phyloP scores from a whole-genome alignment of 2,113 vertebrate species.

The Odobenus rosmarus region DNA sequence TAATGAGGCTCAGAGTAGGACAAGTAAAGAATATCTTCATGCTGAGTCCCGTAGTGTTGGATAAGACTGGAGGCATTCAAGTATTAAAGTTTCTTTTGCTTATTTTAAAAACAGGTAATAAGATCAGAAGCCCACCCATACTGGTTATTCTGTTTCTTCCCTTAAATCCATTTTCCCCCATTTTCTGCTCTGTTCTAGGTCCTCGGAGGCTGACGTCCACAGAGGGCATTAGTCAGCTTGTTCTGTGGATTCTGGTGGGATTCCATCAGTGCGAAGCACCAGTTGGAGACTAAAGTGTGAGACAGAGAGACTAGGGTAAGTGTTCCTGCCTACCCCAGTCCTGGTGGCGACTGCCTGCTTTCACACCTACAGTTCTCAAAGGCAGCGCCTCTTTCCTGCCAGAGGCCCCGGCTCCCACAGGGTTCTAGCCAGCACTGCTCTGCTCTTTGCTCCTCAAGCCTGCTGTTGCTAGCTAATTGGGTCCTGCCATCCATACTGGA shows the following conservation, averaged over 20 bases:
- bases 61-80: background rate
- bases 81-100: background rate
- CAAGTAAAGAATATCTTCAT: background rate
- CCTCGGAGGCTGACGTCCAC: no score
- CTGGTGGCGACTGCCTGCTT: background rate
- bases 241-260: background rate
- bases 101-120: background rate
- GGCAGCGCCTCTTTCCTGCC: background rate
- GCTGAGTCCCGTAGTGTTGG: background rate
- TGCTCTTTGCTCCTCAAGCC: background rate
- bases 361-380: background rate
- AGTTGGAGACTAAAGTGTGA: background rate
- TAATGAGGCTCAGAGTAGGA: background rate
- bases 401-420: no score
- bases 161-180: background rate
- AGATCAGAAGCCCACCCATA: background rate
- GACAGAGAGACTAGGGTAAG: background rate
- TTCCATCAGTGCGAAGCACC: background rate
- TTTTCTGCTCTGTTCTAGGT: background rate
- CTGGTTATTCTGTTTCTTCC: background rate
- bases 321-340: background rate
- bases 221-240: background rate
- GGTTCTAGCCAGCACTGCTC: background rate
- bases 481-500: background rate
- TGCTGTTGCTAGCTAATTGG: background rate